Conservation (phyloP, 1,140 invertebrate species). For the Lysiphlebus fabarum region DNA sequence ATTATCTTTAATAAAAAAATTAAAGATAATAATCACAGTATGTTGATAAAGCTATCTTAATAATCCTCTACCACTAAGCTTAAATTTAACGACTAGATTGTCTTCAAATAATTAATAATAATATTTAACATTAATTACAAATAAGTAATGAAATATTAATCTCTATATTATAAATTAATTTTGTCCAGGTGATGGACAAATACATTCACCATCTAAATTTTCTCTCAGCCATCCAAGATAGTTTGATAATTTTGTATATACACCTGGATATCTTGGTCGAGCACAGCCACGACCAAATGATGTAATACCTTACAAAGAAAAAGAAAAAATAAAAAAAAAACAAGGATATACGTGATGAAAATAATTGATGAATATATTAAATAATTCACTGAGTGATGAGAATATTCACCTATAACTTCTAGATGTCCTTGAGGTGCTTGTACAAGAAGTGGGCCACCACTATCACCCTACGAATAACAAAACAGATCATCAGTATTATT, state of each 20-base stretch:
- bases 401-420: conserved; percentile 56
- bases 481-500: conserved; percentile 9
- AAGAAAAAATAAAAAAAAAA: background rate
- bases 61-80: conserved; percentile 6
- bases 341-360: too few relatives aligned
- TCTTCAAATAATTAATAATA: background rate
- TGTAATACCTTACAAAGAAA: conserved; percentile 59
- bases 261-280: conserved; percentile 69
- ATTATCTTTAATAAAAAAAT: background rate
- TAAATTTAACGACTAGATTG: conserved; percentile 13
- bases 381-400: background rate
- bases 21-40: conserved; percentile 8
- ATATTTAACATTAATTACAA: background rate
- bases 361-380: too few relatives aligned
- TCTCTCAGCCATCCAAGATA: conserved; percentile 68
- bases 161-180: conserved; percentile 18
- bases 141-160: background rate
- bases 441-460: conserved; percentile 58
- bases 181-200: conserved; percentile 49
- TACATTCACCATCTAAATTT: conserved; percentile 55
- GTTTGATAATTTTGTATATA: conserved; percentile 70
- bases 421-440: conserved; percentile 48
- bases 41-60: background rate
- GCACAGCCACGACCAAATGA: conserved; percentile 79
- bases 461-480: conserved; percentile 50